Base-by-base conservation (phyloP, 2,113 vertebrate genomes). In the Uropsilus gracilis region DNA sequence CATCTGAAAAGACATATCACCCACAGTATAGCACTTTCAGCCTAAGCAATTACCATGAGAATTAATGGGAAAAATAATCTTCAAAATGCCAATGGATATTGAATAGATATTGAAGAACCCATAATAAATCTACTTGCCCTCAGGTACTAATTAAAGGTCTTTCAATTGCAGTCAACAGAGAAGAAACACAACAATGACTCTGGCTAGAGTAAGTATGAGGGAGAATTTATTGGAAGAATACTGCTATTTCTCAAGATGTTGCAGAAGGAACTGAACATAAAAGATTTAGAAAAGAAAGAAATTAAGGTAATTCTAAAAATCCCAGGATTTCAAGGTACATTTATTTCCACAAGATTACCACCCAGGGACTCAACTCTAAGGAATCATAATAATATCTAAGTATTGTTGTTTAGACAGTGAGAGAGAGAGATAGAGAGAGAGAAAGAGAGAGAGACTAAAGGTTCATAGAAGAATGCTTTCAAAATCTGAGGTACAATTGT, bases 31-130 rank as follows among this genome's bases (percentile, higher is more conserved):
- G 72, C 34, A 12, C 22, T 64, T 68, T 94, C n/a, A 8, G 53
- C 66, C 48, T 85, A 92, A 93, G 34, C 55, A 37, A 81, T 95
- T 94, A 77, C 57, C 16, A 14, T 91, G 69, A 93, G 46, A 90
- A 77, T 75, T 81, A 87, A 87, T 86, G 50, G 86, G 84, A 20
- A 87, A 78, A 87, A 82, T 93, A 93, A 66, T 88, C 20, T 86
- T 95, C 63, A 90, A 95, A 93, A 86, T 75, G 48, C 66, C 81
- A 94, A 64, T 72, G 94, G 53, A 80, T 42, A 75, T 24, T 85
- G 20, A 44, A 77, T 12, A 87, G 61, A 75, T 48, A 90, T 20
- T 59, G 44, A 89, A 90, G 14, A 95, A 81, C 6, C 42, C 30
- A 69, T 24, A 83, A 87, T 85, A 93, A 94, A 57, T 87, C 84